Conservation (phyloP, 2,113 vertebrate species). For the Oreochromis aureus region DNA sequence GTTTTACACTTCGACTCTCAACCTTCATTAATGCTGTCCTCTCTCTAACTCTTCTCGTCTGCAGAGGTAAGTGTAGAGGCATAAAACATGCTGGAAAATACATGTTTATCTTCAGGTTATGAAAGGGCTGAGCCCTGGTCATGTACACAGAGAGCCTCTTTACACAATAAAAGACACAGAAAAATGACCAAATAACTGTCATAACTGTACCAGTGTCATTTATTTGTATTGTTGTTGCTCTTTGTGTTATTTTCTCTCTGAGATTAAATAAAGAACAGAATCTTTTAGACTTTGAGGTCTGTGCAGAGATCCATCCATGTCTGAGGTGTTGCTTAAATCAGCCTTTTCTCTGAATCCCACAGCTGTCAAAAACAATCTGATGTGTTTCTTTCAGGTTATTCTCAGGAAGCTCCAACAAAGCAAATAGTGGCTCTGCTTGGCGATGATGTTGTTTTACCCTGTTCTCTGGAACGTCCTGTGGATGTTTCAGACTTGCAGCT, state of each 20-base stretch:
- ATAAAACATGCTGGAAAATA: not conserved
- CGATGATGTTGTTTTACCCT: not conserved
- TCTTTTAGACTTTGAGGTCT: not conserved
- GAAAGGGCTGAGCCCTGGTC: rapidly evolving
- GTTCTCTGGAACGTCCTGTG: rapidly evolving
- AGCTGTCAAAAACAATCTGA: rapidly evolving
- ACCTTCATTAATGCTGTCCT: rapidly evolving
- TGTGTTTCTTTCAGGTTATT: not conserved
- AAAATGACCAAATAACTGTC: not conserved
- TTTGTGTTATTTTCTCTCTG: not conserved
- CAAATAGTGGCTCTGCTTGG: not conserved
- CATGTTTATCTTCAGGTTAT: rapidly evolving
- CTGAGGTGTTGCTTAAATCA: not conserved
- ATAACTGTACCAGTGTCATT: rapidly evolving
- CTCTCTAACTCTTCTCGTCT: rapidly evolving
- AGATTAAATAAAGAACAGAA: not conserved
- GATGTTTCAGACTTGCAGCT: rapidly evolving
- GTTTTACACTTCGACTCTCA: not conserved
- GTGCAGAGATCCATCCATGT: not conserved
- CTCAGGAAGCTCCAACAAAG: not conserved
- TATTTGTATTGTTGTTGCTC: not conserved
- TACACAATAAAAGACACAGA: not conserved
- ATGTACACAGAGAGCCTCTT: not conserved
- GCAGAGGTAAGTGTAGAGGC: not conserved
- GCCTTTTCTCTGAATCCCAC: rapidly evolving